Conservation (phyloP, 2,113 vertebrate genomes). For the Carettochelys insculpta region DNA sequence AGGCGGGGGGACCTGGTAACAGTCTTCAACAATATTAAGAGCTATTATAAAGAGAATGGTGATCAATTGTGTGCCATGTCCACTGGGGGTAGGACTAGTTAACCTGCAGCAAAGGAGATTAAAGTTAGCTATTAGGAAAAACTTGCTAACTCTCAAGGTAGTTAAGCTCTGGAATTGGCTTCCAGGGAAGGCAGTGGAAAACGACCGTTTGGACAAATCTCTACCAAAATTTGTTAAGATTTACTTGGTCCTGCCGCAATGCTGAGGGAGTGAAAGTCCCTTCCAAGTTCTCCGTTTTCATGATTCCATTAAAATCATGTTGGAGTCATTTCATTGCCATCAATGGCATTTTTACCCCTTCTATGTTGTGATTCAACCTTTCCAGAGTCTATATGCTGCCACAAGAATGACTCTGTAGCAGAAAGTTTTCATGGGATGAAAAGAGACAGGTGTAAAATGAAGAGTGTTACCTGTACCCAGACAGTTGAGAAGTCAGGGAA, state of each 20-base stretch:
- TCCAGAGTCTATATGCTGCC: not conserved
- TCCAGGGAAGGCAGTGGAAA: not conserved
- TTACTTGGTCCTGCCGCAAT: not conserved
- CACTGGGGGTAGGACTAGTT: not conserved
- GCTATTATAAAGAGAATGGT: not conserved
- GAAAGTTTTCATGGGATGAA: not conserved
- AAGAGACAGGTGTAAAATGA: slow-evolving; percentile 46
- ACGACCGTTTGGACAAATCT: not conserved
- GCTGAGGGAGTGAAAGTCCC: not conserved
- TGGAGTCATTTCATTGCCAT: slow-evolving; percentile 13
- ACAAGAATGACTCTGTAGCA: slow-evolving; percentile 1
- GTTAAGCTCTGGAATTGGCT: not conserved
- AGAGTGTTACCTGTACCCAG: not conserved
- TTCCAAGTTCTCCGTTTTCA: not conserved
- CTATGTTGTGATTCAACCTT: not conserved
- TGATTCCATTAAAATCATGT: not conserved
- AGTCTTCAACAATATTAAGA: not conserved
- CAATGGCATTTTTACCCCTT: not conserved
- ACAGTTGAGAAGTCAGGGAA: fast-evolving
- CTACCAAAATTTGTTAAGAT: not conserved
- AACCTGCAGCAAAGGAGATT: not conserved
- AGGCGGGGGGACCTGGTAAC: not conserved
- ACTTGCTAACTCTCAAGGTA: not conserved
- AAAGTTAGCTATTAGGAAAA: not conserved
- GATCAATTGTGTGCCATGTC: not conserved